Percentiles rank a stretch among this genome's conserved stretches.
These are phyloP conservation scores for Gryllus bimaculatus DNA, from an alignment of 1,140 invertebrate genomes.

Conservation along the genomic window DNA sequence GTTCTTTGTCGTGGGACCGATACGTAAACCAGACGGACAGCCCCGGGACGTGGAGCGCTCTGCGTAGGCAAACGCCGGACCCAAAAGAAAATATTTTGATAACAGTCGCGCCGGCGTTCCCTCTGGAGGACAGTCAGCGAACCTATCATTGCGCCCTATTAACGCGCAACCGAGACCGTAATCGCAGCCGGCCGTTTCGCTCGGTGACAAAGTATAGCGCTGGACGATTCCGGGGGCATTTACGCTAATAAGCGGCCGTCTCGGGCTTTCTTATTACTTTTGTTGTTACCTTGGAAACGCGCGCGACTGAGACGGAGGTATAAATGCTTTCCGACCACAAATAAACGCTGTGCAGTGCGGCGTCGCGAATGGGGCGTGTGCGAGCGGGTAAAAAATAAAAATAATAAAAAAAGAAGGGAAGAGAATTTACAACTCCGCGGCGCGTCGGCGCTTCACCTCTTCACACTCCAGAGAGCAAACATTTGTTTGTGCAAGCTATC, in stretches of 20 bases:
- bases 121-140: neutral
- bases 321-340: neutral
- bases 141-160: neutral
- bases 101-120: neutral
- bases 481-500: neutral
- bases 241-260: neutral
- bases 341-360: neutral
- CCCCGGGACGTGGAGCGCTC: neutral
- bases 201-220: neutral
- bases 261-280: neutral
- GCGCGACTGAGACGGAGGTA: neutral
- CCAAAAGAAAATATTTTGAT: neutral
- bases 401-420: neutral
- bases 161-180: neutral
- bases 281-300: neutral
- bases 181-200: neutral
- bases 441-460: neutral
- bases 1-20: neutral
- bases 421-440: neutral
- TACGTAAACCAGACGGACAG: neutral
- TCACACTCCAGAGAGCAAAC: neutral
- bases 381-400: neutral
- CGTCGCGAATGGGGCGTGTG: neutral
- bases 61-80: neutral
- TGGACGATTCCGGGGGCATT: neutral